Evolutionary conservation across 2,888 invertebrate genomes (phyloP).

Genomic region (Artemia sinica): DNA sequence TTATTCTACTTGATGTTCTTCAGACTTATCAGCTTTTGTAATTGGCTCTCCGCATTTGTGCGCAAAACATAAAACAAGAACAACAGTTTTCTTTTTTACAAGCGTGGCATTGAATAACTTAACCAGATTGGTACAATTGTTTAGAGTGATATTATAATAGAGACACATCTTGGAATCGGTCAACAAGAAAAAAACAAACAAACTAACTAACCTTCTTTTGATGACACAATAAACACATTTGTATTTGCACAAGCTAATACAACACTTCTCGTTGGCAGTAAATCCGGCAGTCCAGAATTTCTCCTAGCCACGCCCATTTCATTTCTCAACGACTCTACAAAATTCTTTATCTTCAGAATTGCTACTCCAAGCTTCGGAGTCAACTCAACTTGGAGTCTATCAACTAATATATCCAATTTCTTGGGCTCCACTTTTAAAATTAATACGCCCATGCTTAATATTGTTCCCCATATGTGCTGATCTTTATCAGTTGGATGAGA

Average conservation of each 20-base stretch:
- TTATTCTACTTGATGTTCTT: too few relatives aligned
- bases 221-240: slow-evolving; percentile 21
- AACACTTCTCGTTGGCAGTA: slow-evolving; percentile 6
- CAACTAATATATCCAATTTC: slow-evolving; percentile 45
- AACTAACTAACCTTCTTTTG: background rate
- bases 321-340: slow-evolving; percentile 29
- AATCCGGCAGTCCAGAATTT: background rate
- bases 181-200: too few relatives aligned
- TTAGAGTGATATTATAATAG: too few relatives aligned
- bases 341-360: slow-evolving; percentile 43
- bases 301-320: background rate
- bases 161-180: too few relatives aligned
- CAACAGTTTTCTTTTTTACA: too few relatives aligned
- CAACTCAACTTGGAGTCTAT: slow-evolving; percentile 60
- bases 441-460: slow-evolving; percentile 3
- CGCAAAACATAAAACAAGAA: too few relatives aligned
- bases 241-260: slow-evolving; percentile 33
- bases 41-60: too few relatives aligned
- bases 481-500: background rate
- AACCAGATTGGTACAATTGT: too few relatives aligned
- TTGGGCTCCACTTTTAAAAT: slow-evolving; percentile 22
- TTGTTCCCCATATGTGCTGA: slow-evolving; percentile 15
- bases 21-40: too few relatives aligned
- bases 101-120: too few relatives aligned
- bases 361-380: slow-evolving; percentile 51